phyloP scores from a whole-genome alignment of 1,140 invertebrate species.

The Eupristina koningsbergeri region DNA sequence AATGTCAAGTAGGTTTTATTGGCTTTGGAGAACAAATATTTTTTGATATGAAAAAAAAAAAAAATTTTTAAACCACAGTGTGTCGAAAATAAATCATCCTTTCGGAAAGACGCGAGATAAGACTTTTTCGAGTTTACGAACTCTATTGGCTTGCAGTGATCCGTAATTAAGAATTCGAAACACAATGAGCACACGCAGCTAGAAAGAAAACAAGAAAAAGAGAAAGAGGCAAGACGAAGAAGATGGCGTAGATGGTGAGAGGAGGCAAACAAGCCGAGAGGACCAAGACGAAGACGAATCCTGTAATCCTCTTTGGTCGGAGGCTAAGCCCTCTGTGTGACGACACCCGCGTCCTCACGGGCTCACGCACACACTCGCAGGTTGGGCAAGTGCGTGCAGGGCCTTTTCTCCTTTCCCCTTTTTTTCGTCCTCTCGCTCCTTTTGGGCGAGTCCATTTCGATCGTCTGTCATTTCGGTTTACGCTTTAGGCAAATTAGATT shows the following conservation, averaged over 20 bases:
- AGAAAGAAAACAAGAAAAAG: conserved; percentile 3
- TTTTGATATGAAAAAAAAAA: too few relatives aligned
- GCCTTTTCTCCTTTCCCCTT: conserved; percentile 55
- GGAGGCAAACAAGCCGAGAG: conserved; percentile 36
- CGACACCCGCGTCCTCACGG: conserved; percentile 47
- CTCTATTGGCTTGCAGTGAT: too few relatives aligned
- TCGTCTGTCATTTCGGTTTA: conserved; percentile 54
- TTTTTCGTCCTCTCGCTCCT: background rate
- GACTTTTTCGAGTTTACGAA: background rate
- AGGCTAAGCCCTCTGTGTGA: conserved; percentile 69
- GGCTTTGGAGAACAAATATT: too few relatives aligned
- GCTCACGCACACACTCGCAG: background rate
- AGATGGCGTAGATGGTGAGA: conserved; percentile 53
- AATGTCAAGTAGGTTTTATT: too few relatives aligned
- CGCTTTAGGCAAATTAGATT: conserved; percentile 63
- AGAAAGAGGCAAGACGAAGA: conserved; percentile 56
- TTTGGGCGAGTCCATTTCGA: conserved; percentile 29
- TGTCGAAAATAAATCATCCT: background rate
- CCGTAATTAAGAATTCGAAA: background rate
- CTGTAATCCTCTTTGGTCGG: conserved; percentile 73
- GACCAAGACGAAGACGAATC: conserved; percentile 48
- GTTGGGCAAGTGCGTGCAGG: too few relatives aligned
- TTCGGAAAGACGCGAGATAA: background rate
- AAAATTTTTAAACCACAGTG: too few relatives aligned
- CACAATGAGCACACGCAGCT: conserved; percentile 1